These are phyloP conservation scores for Exaiptasia diaphana DNA, from an alignment of 64 coral and sea anemone genomes.

Conservation along the genomic window DNA sequence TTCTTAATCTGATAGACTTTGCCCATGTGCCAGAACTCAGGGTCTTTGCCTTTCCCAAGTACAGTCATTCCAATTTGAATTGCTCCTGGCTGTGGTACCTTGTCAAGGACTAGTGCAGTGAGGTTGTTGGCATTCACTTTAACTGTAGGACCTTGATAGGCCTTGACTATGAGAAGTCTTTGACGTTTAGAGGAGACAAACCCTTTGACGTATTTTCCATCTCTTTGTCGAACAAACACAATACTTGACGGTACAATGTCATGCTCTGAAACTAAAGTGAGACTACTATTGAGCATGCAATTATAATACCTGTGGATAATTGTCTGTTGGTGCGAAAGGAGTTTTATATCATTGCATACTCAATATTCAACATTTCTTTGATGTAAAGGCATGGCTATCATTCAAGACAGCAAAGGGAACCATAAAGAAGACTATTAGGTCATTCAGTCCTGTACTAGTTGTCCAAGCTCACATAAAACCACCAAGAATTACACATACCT, in stretches of 20 bases:
- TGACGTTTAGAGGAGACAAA: conserved; percentile 56
- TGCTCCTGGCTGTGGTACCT: conserved; percentile 15
- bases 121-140: conserved; percentile 41
- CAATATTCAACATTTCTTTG: too few species aligned
- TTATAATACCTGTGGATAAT: neutral
- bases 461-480: too few species aligned
- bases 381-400: too few species aligned
- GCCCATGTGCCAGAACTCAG: conserved; percentile 26
- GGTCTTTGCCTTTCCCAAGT: conserved; percentile 28
- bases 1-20: conserved; percentile 27
- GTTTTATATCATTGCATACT: too few species aligned
- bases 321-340: neutral
- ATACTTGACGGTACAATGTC: conserved; percentile 70
- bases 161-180: conserved; percentile 34
- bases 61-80: conserved; percentile 58
- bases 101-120: conserved; percentile 58
- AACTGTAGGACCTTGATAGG: conserved; percentile 12
- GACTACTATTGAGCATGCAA: too few species aligned
- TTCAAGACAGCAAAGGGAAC: too few species aligned
- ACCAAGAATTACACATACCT: conserved; percentile 10
- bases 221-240: conserved; percentile 69
- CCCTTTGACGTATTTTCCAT: conserved; percentile 39
- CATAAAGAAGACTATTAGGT: too few species aligned
- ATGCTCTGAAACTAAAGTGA: conserved; percentile 9
- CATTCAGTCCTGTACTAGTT: too few species aligned